Percentiles rank a stretch among this genome's conserved stretches.
Evolutionary conservation across 1,140 invertebrate genomes (phyloP).

Genomic region (Trichonephila clavata): DNA sequence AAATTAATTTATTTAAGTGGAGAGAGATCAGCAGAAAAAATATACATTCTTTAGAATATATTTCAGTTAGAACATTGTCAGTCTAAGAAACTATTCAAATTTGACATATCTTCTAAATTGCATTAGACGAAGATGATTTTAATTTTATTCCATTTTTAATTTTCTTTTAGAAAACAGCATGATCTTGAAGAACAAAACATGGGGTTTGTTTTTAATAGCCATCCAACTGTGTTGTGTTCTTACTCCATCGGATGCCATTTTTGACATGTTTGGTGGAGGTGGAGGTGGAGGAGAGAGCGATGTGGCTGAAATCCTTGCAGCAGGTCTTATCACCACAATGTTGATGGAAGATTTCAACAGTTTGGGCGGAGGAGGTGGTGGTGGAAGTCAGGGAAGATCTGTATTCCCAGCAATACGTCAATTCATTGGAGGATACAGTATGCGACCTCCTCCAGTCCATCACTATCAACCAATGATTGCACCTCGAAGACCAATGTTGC

Average conservation of each 20-base stretch:
- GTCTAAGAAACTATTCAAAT: no score
- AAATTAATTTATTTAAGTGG: no score
- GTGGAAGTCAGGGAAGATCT: neutral
- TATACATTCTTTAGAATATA: no score
- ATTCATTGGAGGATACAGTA: conserved; percentile 34
- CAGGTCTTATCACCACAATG: conserved; percentile 53
- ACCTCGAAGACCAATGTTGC: conserved; percentile 5
- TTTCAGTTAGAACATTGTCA: no score
- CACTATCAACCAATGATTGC: conserved; percentile 43
- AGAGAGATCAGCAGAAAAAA: no score
- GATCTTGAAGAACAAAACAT: neutral
- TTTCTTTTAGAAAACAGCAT: conserved; percentile 20
- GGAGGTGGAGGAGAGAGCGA: neutral
- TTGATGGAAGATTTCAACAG: conserved; percentile 38
- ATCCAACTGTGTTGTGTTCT: neutral
- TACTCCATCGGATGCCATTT: neutral
- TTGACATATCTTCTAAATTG: no score
- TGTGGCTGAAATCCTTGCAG: conserved; percentile 50
- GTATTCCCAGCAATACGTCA: neutral
- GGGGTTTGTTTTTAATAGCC: neutral
- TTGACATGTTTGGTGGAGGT: conserved; percentile 30
- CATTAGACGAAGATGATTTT: no score
- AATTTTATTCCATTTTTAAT: neutral
- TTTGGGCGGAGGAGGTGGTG: neutral
- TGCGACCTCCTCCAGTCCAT: neutral